These are phyloP conservation scores for Pseudeuparius sepicola DNA, from an alignment of 2,888 invertebrate genomes.

Conservation along the genomic window DNA sequence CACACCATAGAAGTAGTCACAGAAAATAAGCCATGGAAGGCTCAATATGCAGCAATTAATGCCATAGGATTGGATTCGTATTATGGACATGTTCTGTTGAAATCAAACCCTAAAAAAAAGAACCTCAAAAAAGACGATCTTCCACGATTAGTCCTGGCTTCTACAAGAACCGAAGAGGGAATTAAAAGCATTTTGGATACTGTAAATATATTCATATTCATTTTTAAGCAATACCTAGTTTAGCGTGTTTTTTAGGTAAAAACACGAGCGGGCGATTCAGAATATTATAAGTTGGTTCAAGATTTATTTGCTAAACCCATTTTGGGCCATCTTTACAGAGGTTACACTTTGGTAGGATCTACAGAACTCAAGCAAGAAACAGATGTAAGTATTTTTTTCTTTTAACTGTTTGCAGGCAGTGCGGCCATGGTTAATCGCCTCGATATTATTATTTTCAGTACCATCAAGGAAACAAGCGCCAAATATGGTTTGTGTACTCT, in stretches of 20 bases:
- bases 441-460: constrained; percentile 32
- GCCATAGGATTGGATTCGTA: constrained; percentile 98
- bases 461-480: constrained; percentile 37
- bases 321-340: constrained; percentile 52
- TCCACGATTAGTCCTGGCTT: constrained; percentile 62
- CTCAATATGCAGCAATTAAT: constrained; percentile 83
- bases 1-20: constrained; percentile 74
- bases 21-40: constrained; percentile 68
- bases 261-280: constrained; percentile 42
- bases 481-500: constrained; percentile 60
- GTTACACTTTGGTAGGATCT: constrained; percentile 43
- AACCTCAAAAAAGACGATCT: constrained; percentile 43
- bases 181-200: constrained; percentile 53
- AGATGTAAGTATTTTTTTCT: constrained; percentile 27
- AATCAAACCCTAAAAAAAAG: constrained; percentile 62
- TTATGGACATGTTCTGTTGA: constrained; percentile 82
- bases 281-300: constrained; percentile 43
- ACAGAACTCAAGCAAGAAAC: constrained; percentile 32
- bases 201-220: constrained; percentile 26
- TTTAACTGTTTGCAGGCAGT: neutral
- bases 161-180: constrained; percentile 79
- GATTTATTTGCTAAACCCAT: constrained; percentile 42
- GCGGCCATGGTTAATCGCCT: too few species aligned
- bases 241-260: constrained; percentile 39
- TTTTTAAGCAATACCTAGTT: neutral